A percentile compares a stretch with the other conserved stretches of the same genome.
Evolutionary conservation across 2,797 vertebrate species (phyloP).

Genomic region (Tachyglossus aculeatus): DNA sequence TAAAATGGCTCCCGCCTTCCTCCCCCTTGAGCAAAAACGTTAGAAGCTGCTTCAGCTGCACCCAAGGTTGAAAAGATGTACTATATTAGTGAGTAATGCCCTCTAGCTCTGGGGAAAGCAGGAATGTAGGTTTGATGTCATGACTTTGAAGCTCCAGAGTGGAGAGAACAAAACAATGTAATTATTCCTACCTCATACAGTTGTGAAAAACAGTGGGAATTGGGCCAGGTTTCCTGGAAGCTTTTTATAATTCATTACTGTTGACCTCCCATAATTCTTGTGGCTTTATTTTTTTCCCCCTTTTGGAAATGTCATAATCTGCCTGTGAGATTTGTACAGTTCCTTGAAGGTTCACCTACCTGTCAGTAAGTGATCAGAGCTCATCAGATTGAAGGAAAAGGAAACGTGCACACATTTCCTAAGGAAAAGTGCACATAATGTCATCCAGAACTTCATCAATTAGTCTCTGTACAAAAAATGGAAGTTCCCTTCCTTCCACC

Average conservation of each 20-base stretch:
- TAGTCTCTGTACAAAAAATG: not conserved
- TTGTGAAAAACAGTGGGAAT: too few species aligned
- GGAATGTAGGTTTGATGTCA: not conserved
- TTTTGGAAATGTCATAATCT: not conserved
- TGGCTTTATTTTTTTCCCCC: not conserved
- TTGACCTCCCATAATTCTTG: not conserved
- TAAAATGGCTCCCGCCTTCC: not conserved
- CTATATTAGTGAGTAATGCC: not conserved
- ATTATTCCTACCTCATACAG: too few species aligned
- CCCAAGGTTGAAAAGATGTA: not conserved
- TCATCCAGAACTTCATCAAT: not conserved
- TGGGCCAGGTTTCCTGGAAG: too few species aligned
- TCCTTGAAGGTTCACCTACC: too few species aligned
- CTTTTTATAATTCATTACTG: too few species aligned
- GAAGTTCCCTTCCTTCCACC: too few species aligned
- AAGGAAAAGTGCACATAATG: not conserved
- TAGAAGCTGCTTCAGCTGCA: not conserved
- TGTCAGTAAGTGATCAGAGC: too few species aligned
- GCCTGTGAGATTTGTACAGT: not conserved
- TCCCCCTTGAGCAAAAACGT: not conserved
- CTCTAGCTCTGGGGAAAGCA: not conserved
- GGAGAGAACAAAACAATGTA: too few species aligned
- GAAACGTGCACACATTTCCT: not conserved
- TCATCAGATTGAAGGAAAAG: too few species aligned
- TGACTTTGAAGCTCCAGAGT: too few species aligned